Evolutionary conservation across 2,113 vertebrate species (phyloP), one percentile per base, ranked within the genome.

Genomic region (Malurus alboscapulatus): DNA sequence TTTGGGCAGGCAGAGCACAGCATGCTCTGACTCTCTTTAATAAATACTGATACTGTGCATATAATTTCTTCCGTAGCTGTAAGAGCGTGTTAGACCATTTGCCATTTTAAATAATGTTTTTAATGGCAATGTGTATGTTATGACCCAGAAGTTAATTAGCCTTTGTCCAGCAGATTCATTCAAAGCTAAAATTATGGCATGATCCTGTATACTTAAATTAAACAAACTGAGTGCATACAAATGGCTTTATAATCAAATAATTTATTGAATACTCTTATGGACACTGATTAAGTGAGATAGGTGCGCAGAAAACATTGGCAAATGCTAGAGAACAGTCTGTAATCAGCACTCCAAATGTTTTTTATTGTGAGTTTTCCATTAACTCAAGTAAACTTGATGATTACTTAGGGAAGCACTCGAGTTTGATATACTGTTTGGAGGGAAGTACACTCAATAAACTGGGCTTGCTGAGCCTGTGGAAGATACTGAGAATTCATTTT

Each of bases 161-260:
- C 83, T 95, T 92, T 96, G 81, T 91, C 86, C 74, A 57, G 50
- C 63, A 92, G 84, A 78, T 91, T 97, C 90, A 93, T 97, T 97
- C 53, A 27, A 93, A 96, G 92, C 85, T 96, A 72, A 92, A 97
- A 96, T 96, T 94, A 88, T 89, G 86, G 58, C 75, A 80, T 81
- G 93, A 96, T 96, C 95, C 88, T 79, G 54, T 96, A 84, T 93
- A 93, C 96, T 97, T 97, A 95, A 97, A 97, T 97, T 97, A 96
- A 97, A 92, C 68, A 84, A 81, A 95, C 54, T 73, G 94, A 97
- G 94, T 77, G 50, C 15, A 7, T 97, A 91, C 32, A 96, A 97
- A 96, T 95, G 93, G 74, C 69, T 97, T 97, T 95, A 84, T 97
- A 97, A 97, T 97, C 73, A 97, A 97, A 93, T 96, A 97, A 97